A percentile compares a stretch with the other conserved stretches of the same genome.
Evolutionary conservation across 2,797 vertebrate species (phyloP).

Genomic region (Bothrops alternatus): DNA sequence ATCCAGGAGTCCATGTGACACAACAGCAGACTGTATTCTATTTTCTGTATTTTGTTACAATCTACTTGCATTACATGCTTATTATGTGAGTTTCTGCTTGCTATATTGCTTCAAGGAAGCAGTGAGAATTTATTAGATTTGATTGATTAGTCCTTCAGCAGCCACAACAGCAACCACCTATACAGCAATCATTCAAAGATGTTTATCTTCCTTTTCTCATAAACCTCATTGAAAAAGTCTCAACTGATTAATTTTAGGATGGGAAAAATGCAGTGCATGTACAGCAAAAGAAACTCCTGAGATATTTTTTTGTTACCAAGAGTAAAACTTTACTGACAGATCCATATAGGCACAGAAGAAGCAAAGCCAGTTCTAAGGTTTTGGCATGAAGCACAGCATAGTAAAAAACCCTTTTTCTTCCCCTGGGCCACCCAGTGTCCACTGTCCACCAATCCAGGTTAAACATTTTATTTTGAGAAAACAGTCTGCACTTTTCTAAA

Average conservation of each 20-base stretch:
- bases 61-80: no score
- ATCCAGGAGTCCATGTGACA: no score
- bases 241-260: background rate
- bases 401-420: background rate
- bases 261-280: background rate
- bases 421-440: no score
- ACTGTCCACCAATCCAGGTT: background rate
- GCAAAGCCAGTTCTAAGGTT: background rate
- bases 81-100: no score
- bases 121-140: no score
- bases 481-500: background rate
- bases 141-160: no score
- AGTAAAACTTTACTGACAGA: background rate
- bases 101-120: no score
- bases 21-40: no score
- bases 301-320: background rate
- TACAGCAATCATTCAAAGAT: background rate
- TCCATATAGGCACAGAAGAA: background rate
- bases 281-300: background rate
- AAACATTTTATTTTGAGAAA: background rate
- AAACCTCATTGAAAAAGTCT: background rate
- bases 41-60: no score
- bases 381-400: background rate
- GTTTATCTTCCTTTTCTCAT: background rate
- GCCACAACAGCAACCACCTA: background rate